Base-by-base conservation (phyloP, 1,140 invertebrate species). In the Pararge aegeria region DNA sequence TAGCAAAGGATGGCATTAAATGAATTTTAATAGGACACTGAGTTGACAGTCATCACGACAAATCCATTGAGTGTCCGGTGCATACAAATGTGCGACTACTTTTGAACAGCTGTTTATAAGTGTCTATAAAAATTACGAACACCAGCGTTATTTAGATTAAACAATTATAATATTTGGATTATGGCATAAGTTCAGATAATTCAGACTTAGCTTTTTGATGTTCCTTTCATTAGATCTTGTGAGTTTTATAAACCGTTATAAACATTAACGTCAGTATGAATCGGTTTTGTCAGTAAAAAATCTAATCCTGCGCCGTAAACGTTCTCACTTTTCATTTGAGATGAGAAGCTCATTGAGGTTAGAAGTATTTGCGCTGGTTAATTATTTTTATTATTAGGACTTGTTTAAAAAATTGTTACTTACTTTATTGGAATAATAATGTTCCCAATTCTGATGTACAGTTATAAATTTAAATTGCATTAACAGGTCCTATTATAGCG, bases 61-160 rank as follows among this genome's bases (percentile, higher is more conserved):
- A n/a, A n/a, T n/a, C n/a, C n/a, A n/a, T n/a, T n/a, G n/a, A n/a
- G 10, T 1, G 29, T 30, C 5, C 24, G 24, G 24, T 24, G 24
- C 10, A 7, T 1, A 30, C 10, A 7, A 30, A 30, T 30, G 9
- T 30, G 29, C 29, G 29, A 30, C 5, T 9, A 5, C 29, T 30
- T 10, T 30, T 30, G 10, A 58, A 52, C 51, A 34, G 13, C 34
- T 65, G 62, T 65, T 65, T 65, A 65, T n/a, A 51, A 30, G 16
- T 51, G 53, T 55, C 62, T 20, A 55, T 65, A 56, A 65, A 60
- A 52, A 49, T 65, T 65, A 60, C 62, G 40, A 60, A 60, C 49
- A 60, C 56, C 62, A 55, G 62, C 20, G 37, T 34, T 46, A 18
- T 20, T 66, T 2, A 15, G 13, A 30, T 30, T 30, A 30, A 1